Conservation (phyloP, 2,888 invertebrate genomes). For the Parasteatoda lunata region DNA sequence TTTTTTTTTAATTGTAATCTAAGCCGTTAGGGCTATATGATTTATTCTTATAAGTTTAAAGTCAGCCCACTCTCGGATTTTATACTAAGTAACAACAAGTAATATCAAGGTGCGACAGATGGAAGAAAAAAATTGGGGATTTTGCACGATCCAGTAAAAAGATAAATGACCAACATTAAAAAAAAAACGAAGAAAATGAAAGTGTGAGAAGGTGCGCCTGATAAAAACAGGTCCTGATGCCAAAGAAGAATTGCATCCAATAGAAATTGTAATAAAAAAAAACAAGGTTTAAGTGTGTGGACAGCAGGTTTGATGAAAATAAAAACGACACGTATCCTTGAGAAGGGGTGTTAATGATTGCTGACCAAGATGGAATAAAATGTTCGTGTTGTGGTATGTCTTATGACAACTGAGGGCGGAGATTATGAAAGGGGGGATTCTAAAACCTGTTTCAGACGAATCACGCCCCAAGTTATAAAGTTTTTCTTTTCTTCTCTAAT, state of each 20-base stretch:
- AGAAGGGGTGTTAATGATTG: conserved; percentile 3
- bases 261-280: not conserved
- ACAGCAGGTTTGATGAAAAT: not conserved
- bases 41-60: too few relatives aligned
- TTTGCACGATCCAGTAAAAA: too few relatives aligned
- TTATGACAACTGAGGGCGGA: conserved; percentile 2
- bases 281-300: not conserved
- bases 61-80: too few relatives aligned
- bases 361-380: not conserved
- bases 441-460: not conserved
- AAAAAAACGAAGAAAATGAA: not conserved
- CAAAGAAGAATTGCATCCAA: not conserved
- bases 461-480: not conserved
- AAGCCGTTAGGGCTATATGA: too few relatives aligned
- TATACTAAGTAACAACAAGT: too few relatives aligned
- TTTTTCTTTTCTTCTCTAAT: not conserved
- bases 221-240: not conserved
- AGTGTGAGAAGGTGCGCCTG: not conserved
- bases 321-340: conserved; percentile 1
- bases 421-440: not conserved
- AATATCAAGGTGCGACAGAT: too few relatives aligned
- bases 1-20: too few relatives aligned
- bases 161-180: too few relatives aligned
- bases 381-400: not conserved
- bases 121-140: too few relatives aligned